These are phyloP conservation scores for Sebastes steindachneri DNA, from an alignment of 2,797 vertebrate species.

Conservation along the genomic window DNA sequence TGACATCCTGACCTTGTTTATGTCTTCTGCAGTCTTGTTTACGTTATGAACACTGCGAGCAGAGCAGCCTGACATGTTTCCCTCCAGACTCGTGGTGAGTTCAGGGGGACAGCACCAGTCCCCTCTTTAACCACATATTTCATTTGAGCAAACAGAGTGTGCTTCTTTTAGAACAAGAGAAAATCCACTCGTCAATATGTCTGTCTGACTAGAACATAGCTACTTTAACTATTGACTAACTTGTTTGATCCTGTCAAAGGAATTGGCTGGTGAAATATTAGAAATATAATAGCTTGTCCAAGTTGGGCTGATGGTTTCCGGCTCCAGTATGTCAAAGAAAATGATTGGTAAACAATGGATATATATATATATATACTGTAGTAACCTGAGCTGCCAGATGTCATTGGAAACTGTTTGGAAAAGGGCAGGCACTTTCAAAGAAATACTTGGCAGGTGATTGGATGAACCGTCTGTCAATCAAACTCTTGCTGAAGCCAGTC, in stretches of 20 bases:
- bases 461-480: too few species aligned
- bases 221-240: not conserved
- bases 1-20: slow-evolving; percentile 4
- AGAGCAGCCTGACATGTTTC: not conserved
- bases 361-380: too few species aligned
- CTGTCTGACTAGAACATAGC: not conserved
- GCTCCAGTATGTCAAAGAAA: not conserved
- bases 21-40: slow-evolving; percentile 6
- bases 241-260: not conserved
- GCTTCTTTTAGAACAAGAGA: not conserved
- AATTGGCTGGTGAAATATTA: not conserved
- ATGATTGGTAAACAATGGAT: not conserved
- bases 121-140: not conserved
- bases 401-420: too few species aligned
- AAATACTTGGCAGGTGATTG: too few species aligned
- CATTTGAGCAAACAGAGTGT: not conserved
- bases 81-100: not conserved
- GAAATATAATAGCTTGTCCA: not conserved
- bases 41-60: slow-evolving; percentile 6
- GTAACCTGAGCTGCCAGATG: too few species aligned
- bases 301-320: not conserved
- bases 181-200: not conserved
- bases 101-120: not conserved
- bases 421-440: too few species aligned
- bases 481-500: too few species aligned